phyloP scores from a whole-genome alignment of 2,797 vertebrate species.

The Oophaga sylvatica region DNA sequence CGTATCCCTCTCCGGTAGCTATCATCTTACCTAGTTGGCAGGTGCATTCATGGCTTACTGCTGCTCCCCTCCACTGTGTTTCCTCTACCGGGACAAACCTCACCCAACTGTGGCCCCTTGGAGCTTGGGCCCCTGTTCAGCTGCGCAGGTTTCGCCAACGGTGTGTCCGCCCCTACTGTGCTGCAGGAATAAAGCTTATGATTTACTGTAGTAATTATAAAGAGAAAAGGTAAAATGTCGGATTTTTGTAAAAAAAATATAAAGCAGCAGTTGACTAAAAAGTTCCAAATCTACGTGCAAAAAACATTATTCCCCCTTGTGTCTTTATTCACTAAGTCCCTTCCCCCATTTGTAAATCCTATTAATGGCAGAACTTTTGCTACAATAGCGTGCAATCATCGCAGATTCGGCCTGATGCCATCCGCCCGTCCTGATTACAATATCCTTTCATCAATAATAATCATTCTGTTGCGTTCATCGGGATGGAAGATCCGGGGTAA shows the following conservation, averaged over 20 bases:
- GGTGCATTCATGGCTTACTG: too few relatives aligned
- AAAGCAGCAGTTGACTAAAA: not conserved
- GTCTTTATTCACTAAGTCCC: not conserved
- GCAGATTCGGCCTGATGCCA: not conserved
- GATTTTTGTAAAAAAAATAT: not conserved
- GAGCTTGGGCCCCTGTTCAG: too few relatives aligned
- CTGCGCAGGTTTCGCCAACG: too few relatives aligned
- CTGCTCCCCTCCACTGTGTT: too few relatives aligned
- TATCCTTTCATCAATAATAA: constrained; percentile 15
- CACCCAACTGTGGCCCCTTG: too few relatives aligned
- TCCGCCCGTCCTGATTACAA: constrained; percentile 10
- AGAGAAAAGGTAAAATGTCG: not conserved
- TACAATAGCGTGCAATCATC: not conserved
- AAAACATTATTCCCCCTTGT: not conserved
- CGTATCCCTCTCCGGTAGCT: too few relatives aligned
- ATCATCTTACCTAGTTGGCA: too few relatives aligned
- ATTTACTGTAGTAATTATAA: not conserved
- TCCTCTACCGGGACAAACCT: too few relatives aligned
- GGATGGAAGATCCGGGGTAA: not conserved
- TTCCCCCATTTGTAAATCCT: not conserved
- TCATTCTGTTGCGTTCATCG: not conserved
- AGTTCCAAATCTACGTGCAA: not conserved
- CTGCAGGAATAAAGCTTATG: not conserved
- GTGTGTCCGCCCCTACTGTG: too few relatives aligned
- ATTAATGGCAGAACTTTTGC: not conserved